Percentiles rank a stretch among this genome's conserved stretches.
These are phyloP conservation scores for Caenorhabditis panamensis DNA, from an alignment of 2,888 invertebrate genomes.

Conservation along the genomic window DNA sequence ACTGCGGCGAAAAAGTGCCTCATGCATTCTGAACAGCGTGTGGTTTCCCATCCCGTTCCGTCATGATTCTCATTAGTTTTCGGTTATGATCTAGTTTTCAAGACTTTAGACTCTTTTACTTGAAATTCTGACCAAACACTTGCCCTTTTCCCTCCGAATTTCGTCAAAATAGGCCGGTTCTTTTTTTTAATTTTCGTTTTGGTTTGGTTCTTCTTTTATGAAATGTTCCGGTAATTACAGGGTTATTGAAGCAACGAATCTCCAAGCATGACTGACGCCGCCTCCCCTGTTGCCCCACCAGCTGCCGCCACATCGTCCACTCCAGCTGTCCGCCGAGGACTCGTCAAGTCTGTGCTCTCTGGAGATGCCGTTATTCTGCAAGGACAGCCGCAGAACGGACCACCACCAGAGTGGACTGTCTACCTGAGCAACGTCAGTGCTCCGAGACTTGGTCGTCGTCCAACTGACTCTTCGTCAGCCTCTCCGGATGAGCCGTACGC, in stretches of 20 bases:
- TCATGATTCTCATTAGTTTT: background rate
- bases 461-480: conserved; percentile 83
- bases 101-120: background rate
- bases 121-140: background rate
- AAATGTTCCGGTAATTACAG: conserved; percentile 6
- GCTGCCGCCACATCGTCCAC: conserved; percentile 31
- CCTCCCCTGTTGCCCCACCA: conserved; percentile 26
- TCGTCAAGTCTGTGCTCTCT: conserved; percentile 87
- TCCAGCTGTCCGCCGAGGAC: conserved; percentile 65
- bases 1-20: conserved; percentile 16
- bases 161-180: background rate
- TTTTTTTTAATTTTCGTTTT: background rate
- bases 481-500: conserved; percentile 87
- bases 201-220: background rate
- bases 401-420: conserved; percentile 91
- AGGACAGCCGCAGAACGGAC: conserved; percentile 86
- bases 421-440: conserved; percentile 93
- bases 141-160: background rate
- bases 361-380: conserved; percentile 96
- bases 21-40: conserved; percentile 41
- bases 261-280: conserved; percentile 57
- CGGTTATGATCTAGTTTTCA: background rate
- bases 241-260: conserved; percentile 40
- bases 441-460: conserved; percentile 91
- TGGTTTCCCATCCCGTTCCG: conserved; percentile 6